phyloP scores from a whole-genome alignment of 2,113 vertebrate genomes.

The Corythaixoides concolor region DNA sequence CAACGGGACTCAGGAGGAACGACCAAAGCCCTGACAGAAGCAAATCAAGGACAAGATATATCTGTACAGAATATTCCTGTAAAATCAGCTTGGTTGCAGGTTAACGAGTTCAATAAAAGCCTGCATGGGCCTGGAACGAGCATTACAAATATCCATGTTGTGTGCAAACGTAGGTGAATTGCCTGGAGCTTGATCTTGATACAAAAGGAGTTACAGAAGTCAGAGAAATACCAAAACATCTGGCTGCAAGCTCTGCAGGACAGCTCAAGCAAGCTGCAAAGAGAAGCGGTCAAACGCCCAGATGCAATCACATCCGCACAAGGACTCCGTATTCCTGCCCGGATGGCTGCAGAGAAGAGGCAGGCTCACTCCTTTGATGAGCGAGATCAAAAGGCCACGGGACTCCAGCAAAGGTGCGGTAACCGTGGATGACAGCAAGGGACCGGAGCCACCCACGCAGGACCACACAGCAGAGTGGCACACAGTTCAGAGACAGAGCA shows the following conservation, averaged over 20 bases:
- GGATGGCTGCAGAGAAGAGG: neutral
- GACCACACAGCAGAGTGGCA: accelerated
- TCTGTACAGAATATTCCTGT: neutral
- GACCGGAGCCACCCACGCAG: neutral
- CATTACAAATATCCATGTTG: neutral
- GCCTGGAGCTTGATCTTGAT: neutral
- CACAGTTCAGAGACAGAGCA: neutral
- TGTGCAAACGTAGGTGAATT: neutral
- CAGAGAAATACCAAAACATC: neutral
- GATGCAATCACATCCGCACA: neutral
- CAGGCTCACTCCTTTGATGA: neutral
- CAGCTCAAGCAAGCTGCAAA: neutral
- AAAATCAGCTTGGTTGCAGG: neutral
- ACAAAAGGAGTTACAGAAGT: neutral
- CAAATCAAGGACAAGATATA: conserved; percentile 7
- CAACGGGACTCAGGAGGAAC: neutral
- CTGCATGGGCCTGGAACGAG: neutral
- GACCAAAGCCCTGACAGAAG: neutral
- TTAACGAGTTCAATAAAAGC: neutral
- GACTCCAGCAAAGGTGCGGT: neutral
- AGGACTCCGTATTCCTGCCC: neutral
- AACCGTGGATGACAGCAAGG: accelerated
- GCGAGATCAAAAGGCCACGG: neutral
- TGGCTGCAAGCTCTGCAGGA: neutral
- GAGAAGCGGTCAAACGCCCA: neutral